Conservation (phyloP, 2,888 invertebrate species). For the Torymus tubicola region DNA sequence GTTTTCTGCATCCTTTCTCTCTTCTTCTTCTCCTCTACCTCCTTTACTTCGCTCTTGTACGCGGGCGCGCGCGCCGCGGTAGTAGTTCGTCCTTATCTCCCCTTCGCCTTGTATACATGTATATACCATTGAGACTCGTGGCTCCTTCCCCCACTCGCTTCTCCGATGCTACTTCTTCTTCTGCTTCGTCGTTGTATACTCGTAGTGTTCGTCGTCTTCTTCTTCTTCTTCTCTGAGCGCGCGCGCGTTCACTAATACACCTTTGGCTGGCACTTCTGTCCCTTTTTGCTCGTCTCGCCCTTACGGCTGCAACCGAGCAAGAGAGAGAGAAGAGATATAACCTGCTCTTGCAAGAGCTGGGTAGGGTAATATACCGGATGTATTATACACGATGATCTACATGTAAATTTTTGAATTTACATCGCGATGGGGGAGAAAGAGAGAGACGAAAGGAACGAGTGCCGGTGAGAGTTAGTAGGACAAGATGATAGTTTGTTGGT, state of each 20-base stretch:
- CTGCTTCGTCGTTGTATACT: constrained; percentile 5
- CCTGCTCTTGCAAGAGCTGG: constrained; percentile 4
- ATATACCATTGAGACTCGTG: constrained; percentile 16
- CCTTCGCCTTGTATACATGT: constrained; percentile 22
- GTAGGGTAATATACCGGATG: constrained; percentile 20
- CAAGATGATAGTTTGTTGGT: background rate
- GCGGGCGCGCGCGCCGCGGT: constrained; percentile 5
- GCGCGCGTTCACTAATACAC: constrained; percentile 26
- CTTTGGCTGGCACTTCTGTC: constrained; percentile 46
- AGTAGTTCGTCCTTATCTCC: constrained; percentile 14
- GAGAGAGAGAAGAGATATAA: constrained; percentile 42
- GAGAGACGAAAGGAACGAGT: background rate
- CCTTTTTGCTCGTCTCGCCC: constrained; percentile 52
- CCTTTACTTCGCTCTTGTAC: constrained; percentile 37
- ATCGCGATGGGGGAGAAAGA: background rate
- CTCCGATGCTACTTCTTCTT: constrained; percentile 22
- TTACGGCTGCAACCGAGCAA: constrained; percentile 25
- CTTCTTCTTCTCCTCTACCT: constrained; percentile 43
- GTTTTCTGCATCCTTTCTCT: constrained; percentile 49
- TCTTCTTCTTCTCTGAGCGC: background rate
- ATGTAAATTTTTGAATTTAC: constrained; percentile 45
- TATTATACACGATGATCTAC: constrained; percentile 41
- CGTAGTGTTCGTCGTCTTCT: background rate
- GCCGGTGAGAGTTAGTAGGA: constrained; percentile 7
- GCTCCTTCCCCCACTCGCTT: constrained; percentile 12